Evolutionary conservation across 2,113 vertebrate genomes (phyloP).

Genomic region (Oreocharis arfaki): DNA sequence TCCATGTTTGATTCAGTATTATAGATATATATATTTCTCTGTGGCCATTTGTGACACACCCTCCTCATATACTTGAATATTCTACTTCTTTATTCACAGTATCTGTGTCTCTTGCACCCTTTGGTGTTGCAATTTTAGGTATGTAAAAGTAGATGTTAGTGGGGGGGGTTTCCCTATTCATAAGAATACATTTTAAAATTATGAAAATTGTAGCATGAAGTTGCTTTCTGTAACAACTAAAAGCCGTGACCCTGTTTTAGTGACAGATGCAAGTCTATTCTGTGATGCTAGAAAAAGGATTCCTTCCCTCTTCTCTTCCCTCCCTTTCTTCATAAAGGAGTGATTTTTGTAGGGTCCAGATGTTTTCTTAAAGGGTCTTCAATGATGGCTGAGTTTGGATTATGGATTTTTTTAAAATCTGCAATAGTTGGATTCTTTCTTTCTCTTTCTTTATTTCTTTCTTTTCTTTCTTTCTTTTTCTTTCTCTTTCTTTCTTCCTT

Average conservation of each 20-base stretch:
- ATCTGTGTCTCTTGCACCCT: slow-evolving; percentile 85
- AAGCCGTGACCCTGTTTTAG: slow-evolving; percentile 80
- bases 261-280: slow-evolving; percentile 79
- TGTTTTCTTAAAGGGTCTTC: slow-evolving; percentile 56
- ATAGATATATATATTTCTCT: slow-evolving; percentile 87
- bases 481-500: rapidly evolving
- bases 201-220: slow-evolving; percentile 83
- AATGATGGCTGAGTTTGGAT: slow-evolving; percentile 61
- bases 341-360: slow-evolving; percentile 63
- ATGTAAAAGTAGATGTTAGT: slow-evolving; percentile 98
- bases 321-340: slow-evolving; percentile 56
- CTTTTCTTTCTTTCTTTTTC: no score
- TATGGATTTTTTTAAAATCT: slow-evolving; percentile 46
- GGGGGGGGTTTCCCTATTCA: slow-evolving; percentile 85
- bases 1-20: slow-evolving; percentile 90
- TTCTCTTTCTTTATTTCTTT: neutral
- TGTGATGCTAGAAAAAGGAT: slow-evolving; percentile 75
- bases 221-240: slow-evolving; percentile 81
- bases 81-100: slow-evolving; percentile 88
- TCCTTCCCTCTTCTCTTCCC: slow-evolving; percentile 42
- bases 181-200: slow-evolving; percentile 80
- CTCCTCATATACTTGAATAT: slow-evolving; percentile 88
- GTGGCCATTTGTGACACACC: slow-evolving; percentile 90
- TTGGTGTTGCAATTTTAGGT: slow-evolving; percentile 92
- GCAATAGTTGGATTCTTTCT: neutral